A percentile compares a stretch with the other conserved stretches of the same genome.
Evolutionary conservation across 2,113 vertebrate species (phyloP).

Genomic region (Ameiurus melas): DNA sequence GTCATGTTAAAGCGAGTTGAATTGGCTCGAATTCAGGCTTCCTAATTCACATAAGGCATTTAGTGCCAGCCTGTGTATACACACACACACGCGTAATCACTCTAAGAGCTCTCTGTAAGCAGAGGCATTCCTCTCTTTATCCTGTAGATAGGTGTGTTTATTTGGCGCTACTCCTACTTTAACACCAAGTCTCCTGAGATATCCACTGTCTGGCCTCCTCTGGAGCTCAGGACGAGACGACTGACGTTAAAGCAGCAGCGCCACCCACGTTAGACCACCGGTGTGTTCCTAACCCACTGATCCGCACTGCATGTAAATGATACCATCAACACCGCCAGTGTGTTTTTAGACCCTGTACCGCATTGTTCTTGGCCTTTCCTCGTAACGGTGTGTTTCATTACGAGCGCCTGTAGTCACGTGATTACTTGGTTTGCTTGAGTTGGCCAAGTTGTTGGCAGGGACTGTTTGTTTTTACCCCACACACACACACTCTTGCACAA

Average conservation of each 20-base stretch:
- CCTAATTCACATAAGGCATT: neutral
- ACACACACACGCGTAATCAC: neutral
- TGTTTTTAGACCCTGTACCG: slow-evolving; percentile 30
- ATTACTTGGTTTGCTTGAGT: slow-evolving; percentile 8
- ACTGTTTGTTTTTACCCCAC: neutral
- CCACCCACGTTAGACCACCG: slow-evolving; percentile 23
- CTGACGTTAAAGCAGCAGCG: slow-evolving; percentile 15
- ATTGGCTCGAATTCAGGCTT: slow-evolving; percentile 13
- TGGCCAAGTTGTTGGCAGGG: neutral
- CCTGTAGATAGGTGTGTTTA: slow-evolving; percentile 8
- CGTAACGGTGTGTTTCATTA: slow-evolving; percentile 38
- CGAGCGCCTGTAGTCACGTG: slow-evolving; percentile 37
- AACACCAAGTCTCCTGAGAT: slow-evolving; percentile 6
- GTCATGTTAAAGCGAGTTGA: slow-evolving; percentile 20
- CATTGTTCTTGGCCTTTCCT: slow-evolving; percentile 3
- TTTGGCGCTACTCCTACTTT: neutral
- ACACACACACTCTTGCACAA: neutral
- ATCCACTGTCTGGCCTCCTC: slow-evolving; percentile 20
- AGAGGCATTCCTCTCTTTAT: slow-evolving; percentile 25
- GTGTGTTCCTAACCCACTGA: slow-evolving; percentile 25
- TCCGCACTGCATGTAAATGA: slow-evolving; percentile 39
- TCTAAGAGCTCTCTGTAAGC: neutral
- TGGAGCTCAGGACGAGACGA: neutral
- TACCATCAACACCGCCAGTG: neutral
- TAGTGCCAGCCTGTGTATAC: neutral